Conservation (phyloP, 2,113 vertebrate genomes). For the Orycteropus afer region DNA sequence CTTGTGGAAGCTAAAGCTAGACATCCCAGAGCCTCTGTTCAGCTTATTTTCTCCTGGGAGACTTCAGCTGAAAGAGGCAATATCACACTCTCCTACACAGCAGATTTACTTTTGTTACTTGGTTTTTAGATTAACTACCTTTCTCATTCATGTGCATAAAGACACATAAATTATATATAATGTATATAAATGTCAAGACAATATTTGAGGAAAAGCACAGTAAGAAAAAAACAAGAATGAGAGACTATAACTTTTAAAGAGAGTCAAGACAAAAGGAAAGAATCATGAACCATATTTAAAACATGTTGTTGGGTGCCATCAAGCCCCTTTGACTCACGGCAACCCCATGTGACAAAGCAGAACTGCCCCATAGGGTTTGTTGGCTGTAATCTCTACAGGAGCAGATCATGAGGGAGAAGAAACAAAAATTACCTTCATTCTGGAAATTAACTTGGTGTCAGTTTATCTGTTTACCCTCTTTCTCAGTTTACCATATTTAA, state of each 20-base stretch:
- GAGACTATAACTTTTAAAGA: neutral
- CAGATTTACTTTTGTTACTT: conserved; percentile 18
- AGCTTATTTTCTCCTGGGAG: conserved; percentile 4
- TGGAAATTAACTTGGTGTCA: conserved; percentile 36
- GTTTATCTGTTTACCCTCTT: conserved; percentile 38
- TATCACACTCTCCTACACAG: neutral
- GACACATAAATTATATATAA: neutral
- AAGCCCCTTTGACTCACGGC: neutral
- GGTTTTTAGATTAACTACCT: conserved; percentile 15
- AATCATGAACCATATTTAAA: conserved; percentile 50
- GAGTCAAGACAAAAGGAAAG: conserved; percentile 45
- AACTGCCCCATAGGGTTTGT: neutral
- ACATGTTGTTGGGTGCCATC: neutral
- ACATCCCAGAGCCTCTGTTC: neutral
- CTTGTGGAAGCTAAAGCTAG: neutral
- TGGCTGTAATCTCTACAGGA: neutral
- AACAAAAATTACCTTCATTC: neutral
- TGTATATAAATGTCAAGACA: neutral
- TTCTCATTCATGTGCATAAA: neutral
- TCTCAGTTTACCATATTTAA: conserved; percentile 54
- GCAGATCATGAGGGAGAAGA: neutral
- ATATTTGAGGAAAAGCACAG: conserved; percentile 29
- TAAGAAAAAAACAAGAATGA: conserved; percentile 24
- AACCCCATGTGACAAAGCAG: neutral
- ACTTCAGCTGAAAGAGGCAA: neutral